Base-by-base conservation (phyloP, 2,888 invertebrate genomes). In the Ophioninae sp. region DNA sequence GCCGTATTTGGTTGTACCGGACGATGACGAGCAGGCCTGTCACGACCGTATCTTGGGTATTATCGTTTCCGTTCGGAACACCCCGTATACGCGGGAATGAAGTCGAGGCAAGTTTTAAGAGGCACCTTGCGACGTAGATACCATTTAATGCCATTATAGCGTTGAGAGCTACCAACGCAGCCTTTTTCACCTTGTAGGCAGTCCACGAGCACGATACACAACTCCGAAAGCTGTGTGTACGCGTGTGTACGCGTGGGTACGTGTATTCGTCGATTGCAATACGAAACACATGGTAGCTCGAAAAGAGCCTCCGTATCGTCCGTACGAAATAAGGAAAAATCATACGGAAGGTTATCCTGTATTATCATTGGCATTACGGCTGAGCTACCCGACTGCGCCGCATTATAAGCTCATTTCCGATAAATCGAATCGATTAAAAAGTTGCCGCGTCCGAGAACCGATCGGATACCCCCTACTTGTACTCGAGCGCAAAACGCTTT, bases 361-460 rank as follows among this genome's bases (percentile, higher is more conserved):
- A 87, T 90, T 89, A 89, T 89, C 89, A 89, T 87, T 81, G 85
- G 88, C 85, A 89, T 90, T 90, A 87, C 88, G 82, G 74, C 85
- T 85, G 76, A 87, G 88, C 90, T 90, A 88, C 90, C 84, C 72
- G 72, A n/a, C 88, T 87, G 17, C 17, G 68, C 30, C 30, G 88
- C 90, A 88, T 90, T 90, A 90, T 90, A 90, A 90, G 88, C 90
- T 90, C 89, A 90, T 90, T 90, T 89, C 89, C 89, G 88, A 90
- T 89, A 90, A 90, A 90, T 90, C 88, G 90, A 87, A 83, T 86
- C 88, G 89, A 90, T 89, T 89, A 88, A 90, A 90, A 87, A 88
- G 79, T 87, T 84, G 89, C 88, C 87, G 86, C 87, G 86, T 86
- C 81, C 85, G 81, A 81, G 81, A 78, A 82, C 58, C 75, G 75